Evolutionary conservation across 2,797 vertebrate species (phyloP).

Genomic region (Platalea minor): DNA sequence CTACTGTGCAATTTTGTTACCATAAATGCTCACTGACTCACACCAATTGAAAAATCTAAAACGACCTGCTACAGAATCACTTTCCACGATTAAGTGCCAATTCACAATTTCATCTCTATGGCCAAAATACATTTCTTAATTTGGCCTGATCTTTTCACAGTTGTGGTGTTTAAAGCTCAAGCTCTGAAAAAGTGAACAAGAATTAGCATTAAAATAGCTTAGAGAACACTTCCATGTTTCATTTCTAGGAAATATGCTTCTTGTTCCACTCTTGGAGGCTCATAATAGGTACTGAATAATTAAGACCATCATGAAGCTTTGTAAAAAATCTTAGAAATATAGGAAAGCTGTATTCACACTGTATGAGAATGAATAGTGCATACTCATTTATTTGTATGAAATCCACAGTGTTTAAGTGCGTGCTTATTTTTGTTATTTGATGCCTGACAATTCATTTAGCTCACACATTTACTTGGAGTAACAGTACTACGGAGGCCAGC

Average conservation of each 20-base stretch:
- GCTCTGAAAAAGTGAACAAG: neutral
- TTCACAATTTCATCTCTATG: constrained; percentile 41
- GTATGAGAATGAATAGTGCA: neutral
- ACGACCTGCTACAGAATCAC: constrained; percentile 28
- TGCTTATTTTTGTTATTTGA: neutral
- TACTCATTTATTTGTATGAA: neutral
- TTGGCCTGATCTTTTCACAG: constrained; percentile 17
- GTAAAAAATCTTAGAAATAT: neutral
- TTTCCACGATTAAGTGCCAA: constrained; percentile 60
- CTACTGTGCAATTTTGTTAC: constrained; percentile 70
- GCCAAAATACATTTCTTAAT: constrained; percentile 43
- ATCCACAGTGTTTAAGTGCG: neutral
- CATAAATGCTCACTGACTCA: constrained; percentile 63
- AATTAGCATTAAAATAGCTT: constrained; percentile 46
- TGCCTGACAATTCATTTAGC: neutral
- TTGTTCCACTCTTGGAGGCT: neutral
- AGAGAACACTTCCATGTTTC: constrained; percentile 5
- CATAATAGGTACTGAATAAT: constrained; percentile 43
- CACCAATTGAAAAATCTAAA: constrained; percentile 60
- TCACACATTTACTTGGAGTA: neutral
- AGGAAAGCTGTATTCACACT: neutral
- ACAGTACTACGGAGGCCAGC: neutral
- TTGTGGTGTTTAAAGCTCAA: constrained; percentile 25
- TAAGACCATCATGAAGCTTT: constrained; percentile 14
- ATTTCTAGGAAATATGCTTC: neutral